A percentile compares a stretch with the other conserved stretches of the same genome.
Evolutionary conservation across 2,797 vertebrate species (phyloP).

Genomic region (Scleropages formosus): DNA sequence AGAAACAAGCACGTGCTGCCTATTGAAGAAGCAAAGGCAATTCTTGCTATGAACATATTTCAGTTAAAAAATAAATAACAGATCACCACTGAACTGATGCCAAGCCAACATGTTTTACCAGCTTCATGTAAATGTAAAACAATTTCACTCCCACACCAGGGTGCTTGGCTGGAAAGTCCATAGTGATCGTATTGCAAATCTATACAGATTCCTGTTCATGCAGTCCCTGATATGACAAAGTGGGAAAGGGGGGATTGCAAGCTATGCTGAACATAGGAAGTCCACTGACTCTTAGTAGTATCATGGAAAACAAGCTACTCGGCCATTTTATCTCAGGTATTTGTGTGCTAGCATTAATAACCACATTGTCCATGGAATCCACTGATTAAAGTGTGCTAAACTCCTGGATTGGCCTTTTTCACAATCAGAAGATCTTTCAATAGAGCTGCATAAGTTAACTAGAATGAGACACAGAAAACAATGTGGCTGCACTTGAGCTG

Average conservation of each 20-base stretch:
- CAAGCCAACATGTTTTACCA: constrained; percentile 32
- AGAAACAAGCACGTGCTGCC: constrained; percentile 22
- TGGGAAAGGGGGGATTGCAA: constrained; percentile 8
- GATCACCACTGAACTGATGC: constrained; percentile 36
- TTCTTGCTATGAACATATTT: constrained; percentile 32
- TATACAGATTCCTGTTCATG: constrained; percentile 31
- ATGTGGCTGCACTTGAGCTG: constrained; percentile 3
- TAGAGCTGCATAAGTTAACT: neutral
- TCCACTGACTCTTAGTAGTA: constrained; percentile 9
- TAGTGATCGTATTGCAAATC: constrained; percentile 38
- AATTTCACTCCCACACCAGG: constrained; percentile 21
- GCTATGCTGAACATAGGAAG: constrained; percentile 7
- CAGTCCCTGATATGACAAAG: constrained; percentile 45
- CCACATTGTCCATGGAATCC: neutral
- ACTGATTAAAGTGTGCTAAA: neutral
- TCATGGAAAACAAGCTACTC: neutral
- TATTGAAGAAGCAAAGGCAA: constrained; percentile 11
- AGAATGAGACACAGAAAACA: neutral
- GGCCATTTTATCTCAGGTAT: neutral
- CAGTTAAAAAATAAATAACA: constrained; percentile 49
- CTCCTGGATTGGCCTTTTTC: neutral
- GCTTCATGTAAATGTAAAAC: constrained; percentile 17
- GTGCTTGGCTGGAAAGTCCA: constrained; percentile 17
- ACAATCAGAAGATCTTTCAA: constrained; percentile 21
- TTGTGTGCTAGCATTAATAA: constrained; percentile 14